phyloP scores from a whole-genome alignment of 2,888 invertebrate genomes.

The Mylabris sibirica region DNA sequence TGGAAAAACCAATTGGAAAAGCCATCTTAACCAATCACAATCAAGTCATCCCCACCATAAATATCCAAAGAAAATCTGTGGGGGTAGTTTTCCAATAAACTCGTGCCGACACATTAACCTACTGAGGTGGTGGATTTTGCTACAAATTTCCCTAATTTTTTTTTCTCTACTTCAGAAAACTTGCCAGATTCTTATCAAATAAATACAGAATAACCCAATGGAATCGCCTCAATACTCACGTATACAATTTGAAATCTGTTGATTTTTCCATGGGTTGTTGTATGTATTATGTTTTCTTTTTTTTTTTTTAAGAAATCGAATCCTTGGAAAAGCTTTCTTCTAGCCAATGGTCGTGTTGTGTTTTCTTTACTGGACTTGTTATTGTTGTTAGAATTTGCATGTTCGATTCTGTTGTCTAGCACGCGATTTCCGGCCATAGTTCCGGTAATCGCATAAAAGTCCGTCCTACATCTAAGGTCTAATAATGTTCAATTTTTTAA shows the following conservation, averaged over 20 bases:
- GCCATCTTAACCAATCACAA: slow-evolving; percentile 53
- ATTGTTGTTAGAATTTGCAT: slow-evolving; percentile 34
- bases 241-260: no score
- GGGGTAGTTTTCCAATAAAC: slow-evolving; percentile 24
- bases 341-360: not conserved
- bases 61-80: slow-evolving; percentile 11
- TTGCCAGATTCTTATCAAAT: not conserved
- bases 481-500: not conserved
- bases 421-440: slow-evolving; percentile 45
- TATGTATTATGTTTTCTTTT: not conserved
- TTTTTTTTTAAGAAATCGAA: not conserved
- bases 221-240: no score
- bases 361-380: not conserved
- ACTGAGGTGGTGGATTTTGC: slow-evolving; percentile 30
- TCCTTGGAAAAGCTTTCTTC: not conserved
- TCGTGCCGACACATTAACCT: slow-evolving; percentile 54
- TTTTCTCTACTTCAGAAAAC: no score
- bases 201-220: no score
- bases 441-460: slow-evolving; percentile 35
- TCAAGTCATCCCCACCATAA: slow-evolving; percentile 43
- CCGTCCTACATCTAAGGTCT: slow-evolving; percentile 12
- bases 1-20: not conserved
- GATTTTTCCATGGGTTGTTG: not conserved
- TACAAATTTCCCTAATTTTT: not conserved
- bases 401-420: slow-evolving; percentile 34